Base-by-base conservation (phyloP, 2,797 vertebrate genomes). In the Pipistrellus kuhlii region DNA sequence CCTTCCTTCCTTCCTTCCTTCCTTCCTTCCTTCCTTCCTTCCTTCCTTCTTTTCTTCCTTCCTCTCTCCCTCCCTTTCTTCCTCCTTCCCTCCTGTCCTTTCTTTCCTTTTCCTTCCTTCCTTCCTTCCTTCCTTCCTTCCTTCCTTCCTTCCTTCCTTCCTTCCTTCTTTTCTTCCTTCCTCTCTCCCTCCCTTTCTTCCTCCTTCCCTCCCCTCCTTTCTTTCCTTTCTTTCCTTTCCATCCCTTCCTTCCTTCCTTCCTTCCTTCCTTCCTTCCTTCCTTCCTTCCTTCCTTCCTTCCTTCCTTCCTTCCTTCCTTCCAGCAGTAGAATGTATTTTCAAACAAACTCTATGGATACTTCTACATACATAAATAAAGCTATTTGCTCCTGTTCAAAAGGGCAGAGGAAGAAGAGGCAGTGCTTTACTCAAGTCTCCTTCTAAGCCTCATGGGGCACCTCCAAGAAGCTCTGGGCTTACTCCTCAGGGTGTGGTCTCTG, bases 291-390 rank as follows among this genome's bases (percentile, higher is more conserved):
- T 8, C 14, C 32, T 15, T 27, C 8, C 8, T 53, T 3, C n/a
- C 6, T 35, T 8, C 21, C n/a, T 55, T 25, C 12, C 75, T 35
- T 25, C n/a, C 7, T 20, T 17, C 9, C 25, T 25, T 46, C 82
- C 46, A 71, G 59, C 46, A 51, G 53, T 53, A 30, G 44, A 91
- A 93, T 51, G 23, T 13, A 69, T 81, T 90, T 92, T 81, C 44
- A 91, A 96, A 82, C 17, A 87, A 91, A 82, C 18, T 41, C 64
- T 68, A 17, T n/a, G 5, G 51, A 38, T 30, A 76, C n/a, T 66
- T 91, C 6, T 62, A 35, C 38, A 85, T 38, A 38, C 18, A 85
- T 57, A 89, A 83, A 71, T 68, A 88, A 76, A 92, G 75, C 77
- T 7, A 87, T 48, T 7, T 71, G 46, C 9, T 48, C 27, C 21